phyloP scores from a whole-genome alignment of 2,797 vertebrate species.

The Girardinus metallicus region DNA sequence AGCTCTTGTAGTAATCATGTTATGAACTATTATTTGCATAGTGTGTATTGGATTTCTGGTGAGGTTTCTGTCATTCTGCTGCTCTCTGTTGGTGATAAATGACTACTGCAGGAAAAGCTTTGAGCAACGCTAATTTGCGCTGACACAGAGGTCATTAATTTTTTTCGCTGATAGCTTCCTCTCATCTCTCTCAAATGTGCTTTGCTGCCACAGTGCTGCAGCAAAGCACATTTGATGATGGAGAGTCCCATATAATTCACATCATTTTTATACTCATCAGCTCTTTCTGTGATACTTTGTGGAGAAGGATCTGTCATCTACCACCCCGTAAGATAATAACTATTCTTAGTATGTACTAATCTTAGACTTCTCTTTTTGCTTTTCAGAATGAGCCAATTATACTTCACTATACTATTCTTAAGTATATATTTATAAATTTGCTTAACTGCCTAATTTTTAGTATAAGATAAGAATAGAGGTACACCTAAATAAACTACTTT shows the following conservation, averaged over 20 bases:
- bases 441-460: no score
- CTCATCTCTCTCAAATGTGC: neutral
- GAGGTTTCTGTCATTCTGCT: slow-evolving; percentile 42
- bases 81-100: slow-evolving; percentile 65
- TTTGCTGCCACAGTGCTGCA: neutral
- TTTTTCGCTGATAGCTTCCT: neutral
- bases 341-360: neutral
- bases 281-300: neutral
- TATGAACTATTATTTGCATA: neutral
- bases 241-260: neutral
- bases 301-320: neutral
- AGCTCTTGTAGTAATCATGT: neutral
- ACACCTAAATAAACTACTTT: no score
- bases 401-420: no score
- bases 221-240: neutral
- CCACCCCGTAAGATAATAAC: neutral
- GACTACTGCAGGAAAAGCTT: slow-evolving; percentile 20
- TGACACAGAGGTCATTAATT: slow-evolving; percentile 5
- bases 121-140: neutral
- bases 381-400: no score
- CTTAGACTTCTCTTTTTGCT: no score
- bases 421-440: no score
- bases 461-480: no score
- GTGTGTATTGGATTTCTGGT: neutral
- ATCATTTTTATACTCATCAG: neutral